Conservation (phyloP, 2,797 vertebrate genomes). For the Enoplosus armatus region DNA sequence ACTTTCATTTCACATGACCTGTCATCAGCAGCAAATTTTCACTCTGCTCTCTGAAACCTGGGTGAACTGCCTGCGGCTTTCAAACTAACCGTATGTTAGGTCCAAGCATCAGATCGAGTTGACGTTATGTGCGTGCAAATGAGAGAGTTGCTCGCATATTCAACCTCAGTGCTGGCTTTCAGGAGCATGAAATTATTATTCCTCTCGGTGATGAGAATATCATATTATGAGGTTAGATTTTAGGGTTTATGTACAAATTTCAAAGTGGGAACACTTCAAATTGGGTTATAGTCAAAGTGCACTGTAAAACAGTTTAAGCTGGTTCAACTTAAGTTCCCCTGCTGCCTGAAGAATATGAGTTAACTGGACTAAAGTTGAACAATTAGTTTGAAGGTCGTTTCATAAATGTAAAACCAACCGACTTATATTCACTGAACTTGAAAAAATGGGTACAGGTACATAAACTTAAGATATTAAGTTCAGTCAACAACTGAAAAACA, state of each 20-base stretch:
- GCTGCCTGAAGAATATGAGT: neutral
- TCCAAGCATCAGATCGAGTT: conserved; percentile 60
- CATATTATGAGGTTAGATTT: conserved; percentile 63
- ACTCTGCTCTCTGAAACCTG: conserved; percentile 64
- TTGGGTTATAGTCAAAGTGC: conserved; percentile 19
- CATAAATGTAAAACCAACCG: neutral
- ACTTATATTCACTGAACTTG: neutral
- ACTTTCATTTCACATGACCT: conserved; percentile 81
- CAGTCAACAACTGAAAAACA: neutral
- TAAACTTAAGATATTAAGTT: neutral
- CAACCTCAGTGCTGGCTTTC: conserved; percentile 61
- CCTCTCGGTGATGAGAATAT: conserved; percentile 63
- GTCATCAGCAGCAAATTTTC: conserved; percentile 85
- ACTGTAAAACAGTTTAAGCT: conserved; percentile 5
- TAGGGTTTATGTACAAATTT: conserved; percentile 55
- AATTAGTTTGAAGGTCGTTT: neutral
- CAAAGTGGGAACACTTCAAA: conserved; percentile 50
- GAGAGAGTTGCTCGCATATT: conserved; percentile 65
- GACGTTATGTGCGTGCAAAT: conserved; percentile 71
- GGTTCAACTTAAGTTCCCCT: neutral
- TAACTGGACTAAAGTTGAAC: neutral
- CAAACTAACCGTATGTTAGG: conserved; percentile 50
- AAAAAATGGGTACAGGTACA: neutral
- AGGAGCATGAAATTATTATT: conserved; percentile 64
- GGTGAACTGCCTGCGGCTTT: conserved; percentile 77